phyloP scores from a whole-genome alignment of 2,113 vertebrate species.

The Isichthys henryi region DNA sequence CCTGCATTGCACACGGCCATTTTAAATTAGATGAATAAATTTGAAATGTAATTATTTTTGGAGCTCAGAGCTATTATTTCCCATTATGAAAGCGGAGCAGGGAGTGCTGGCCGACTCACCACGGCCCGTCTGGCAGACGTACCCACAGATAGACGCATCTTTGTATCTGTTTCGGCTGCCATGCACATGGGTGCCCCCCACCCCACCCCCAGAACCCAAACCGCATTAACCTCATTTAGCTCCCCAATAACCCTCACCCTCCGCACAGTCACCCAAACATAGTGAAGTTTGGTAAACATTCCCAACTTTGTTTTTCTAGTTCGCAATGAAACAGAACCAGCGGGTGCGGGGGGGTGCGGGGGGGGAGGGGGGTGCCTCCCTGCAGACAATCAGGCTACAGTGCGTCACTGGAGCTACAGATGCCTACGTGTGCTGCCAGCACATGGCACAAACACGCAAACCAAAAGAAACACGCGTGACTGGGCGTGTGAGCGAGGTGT shows the following conservation, averaged over 20 bases:
- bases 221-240: slow-evolving; percentile 48
- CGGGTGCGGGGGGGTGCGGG: background rate
- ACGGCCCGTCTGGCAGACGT: slow-evolving; percentile 50
- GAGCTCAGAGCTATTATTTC: slow-evolving; percentile 59
- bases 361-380: background rate
- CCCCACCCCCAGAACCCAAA: slow-evolving; percentile 44
- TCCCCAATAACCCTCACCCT: slow-evolving; percentile 15
- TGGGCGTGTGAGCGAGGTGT: background rate
- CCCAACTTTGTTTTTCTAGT: slow-evolving; percentile 8
- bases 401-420: background rate
- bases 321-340: background rate
- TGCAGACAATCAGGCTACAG: background rate
- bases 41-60: slow-evolving; percentile 58
- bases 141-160: slow-evolving; percentile 37
- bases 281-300: slow-evolving; percentile 7
- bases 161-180: slow-evolving; percentile 33
- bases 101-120: slow-evolving; percentile 24
- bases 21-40: slow-evolving; percentile 63
- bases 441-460: background rate
- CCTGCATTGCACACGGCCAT: slow-evolving; percentile 29
- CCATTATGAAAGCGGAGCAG: slow-evolving; percentile 36
- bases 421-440: background rate
- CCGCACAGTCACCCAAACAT: background rate
- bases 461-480: background rate
- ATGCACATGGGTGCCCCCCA: slow-evolving; percentile 32